Conservation (phyloP, 2,797 vertebrate genomes). For the Simalia tracyae region DNA sequence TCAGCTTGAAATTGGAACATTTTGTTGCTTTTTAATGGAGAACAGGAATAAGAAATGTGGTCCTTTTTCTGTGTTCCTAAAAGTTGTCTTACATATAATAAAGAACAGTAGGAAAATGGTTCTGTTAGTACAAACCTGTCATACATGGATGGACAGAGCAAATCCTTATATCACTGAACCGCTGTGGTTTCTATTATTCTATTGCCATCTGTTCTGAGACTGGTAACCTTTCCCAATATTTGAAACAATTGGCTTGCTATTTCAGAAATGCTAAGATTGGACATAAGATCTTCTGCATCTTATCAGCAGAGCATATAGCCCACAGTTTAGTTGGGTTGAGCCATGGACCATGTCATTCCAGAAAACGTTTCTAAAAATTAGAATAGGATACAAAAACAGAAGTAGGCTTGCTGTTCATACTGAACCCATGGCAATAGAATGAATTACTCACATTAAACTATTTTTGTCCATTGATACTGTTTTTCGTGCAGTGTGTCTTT, state of each 20-base stretch:
- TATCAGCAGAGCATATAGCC: background rate
- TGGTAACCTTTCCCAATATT: background rate
- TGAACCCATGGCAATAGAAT: background rate
- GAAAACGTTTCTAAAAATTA: background rate
- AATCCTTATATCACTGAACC: background rate
- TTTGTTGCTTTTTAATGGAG: background rate
- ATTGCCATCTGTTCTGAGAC: background rate
- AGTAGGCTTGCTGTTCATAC: background rate
- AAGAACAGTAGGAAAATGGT: background rate
- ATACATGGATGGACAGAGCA: background rate
- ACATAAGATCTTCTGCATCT: background rate
- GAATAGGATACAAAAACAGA: background rate
- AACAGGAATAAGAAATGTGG: too few species aligned
- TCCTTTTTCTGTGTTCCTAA: background rate
- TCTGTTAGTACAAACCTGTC: background rate
- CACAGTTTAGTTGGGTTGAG: background rate
- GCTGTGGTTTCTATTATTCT: background rate
- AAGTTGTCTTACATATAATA: background rate
- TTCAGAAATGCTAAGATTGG: background rate
- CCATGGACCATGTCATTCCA: background rate
- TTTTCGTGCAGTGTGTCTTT: slow-evolving; percentile 5
- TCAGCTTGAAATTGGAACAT: background rate
- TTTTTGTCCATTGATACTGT: slow-evolving; percentile 1
- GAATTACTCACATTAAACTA: background rate
- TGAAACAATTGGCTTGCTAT: background rate